Percentiles rank a stretch among this genome's conserved stretches.
phyloP scores from a whole-genome alignment of 2,797 vertebrate species.

The Argentina silus region DNA sequence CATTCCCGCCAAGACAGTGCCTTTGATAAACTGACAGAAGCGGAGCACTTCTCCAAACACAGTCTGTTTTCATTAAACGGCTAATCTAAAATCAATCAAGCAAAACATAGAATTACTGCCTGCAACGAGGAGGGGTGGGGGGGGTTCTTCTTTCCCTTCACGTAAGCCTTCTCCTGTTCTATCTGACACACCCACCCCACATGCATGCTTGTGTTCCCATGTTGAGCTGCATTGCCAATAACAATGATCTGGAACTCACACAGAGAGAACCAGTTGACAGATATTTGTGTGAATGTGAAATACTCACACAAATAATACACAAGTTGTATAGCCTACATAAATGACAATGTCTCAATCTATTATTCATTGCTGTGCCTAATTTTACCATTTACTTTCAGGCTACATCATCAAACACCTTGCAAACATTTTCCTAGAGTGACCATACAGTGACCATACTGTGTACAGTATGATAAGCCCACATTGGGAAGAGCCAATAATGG shows the following conservation, averaged over 20 bases:
- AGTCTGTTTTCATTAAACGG: conserved; percentile 81
- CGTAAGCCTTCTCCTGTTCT: conserved; percentile 11
- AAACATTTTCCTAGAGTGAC: too few relatives aligned
- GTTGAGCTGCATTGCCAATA: not conserved
- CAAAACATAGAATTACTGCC: conserved; percentile 67
- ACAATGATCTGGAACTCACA: not conserved
- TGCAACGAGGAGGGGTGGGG: conserved; percentile 52
- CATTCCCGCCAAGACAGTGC: conserved; percentile 59
- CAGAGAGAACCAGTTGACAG: not conserved
- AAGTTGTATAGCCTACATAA: not conserved
- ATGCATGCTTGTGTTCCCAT: not conserved
- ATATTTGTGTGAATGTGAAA: not conserved
- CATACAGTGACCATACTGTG: too few relatives aligned
- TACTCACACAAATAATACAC: not conserved
- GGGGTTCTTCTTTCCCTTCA: conserved; percentile 38
- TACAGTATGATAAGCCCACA: too few relatives aligned
- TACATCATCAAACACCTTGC: too few relatives aligned
- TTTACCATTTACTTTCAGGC: too few relatives aligned
- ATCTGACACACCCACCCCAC: not conserved
- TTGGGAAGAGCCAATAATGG: too few relatives aligned
- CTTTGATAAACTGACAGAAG: conserved; percentile 73
- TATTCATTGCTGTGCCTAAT: not conserved
- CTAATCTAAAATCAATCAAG: conserved; percentile 83
- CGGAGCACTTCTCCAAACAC: conserved; percentile 72
- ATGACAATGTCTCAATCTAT: not conserved